Percentiles rank a stretch among this genome's conserved stretches.
These are phyloP conservation scores for Acanthosoma haemorrhoidale DNA, from an alignment of 2,888 invertebrate species.

Conservation along the genomic window DNA sequence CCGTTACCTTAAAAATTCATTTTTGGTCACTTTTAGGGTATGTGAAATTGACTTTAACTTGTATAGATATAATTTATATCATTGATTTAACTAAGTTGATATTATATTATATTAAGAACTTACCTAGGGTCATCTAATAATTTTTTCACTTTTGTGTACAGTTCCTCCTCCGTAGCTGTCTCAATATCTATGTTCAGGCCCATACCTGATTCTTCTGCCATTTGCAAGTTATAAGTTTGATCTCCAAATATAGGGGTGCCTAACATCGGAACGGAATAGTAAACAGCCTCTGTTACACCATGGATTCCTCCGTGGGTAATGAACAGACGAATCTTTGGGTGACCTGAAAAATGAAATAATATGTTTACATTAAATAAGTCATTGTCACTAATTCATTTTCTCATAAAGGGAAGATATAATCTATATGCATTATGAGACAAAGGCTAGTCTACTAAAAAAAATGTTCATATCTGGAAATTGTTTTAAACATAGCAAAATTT, in stretches of 20 bases:
- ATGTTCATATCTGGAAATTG: no score
- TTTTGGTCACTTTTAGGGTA: no score
- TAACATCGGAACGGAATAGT: background rate
- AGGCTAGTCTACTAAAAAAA: no score
- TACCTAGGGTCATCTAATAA: slow-evolving; percentile 8
- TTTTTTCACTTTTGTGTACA: background rate
- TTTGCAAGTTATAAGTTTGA: background rate
- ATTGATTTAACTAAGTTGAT: no score
- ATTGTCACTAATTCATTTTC: no score
- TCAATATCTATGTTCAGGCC: background rate
- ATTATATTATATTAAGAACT: background rate
- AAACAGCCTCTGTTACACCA: background rate
- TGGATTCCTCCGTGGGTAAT: slow-evolving; percentile 14
- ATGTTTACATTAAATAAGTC: no score
- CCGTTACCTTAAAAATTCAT: no score
- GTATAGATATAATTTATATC: no score
- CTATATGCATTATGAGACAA: no score
- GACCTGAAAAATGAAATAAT: background rate
- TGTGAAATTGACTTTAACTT: no score
- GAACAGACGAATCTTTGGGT: background rate
- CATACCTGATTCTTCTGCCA: background rate
- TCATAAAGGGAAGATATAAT: no score
- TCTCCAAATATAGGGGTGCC: background rate
- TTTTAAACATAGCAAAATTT: no score
- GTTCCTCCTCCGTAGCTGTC: background rate